Conservation (phyloP, 2,888 invertebrate genomes). For the Lamellibrachia satsuma region DNA sequence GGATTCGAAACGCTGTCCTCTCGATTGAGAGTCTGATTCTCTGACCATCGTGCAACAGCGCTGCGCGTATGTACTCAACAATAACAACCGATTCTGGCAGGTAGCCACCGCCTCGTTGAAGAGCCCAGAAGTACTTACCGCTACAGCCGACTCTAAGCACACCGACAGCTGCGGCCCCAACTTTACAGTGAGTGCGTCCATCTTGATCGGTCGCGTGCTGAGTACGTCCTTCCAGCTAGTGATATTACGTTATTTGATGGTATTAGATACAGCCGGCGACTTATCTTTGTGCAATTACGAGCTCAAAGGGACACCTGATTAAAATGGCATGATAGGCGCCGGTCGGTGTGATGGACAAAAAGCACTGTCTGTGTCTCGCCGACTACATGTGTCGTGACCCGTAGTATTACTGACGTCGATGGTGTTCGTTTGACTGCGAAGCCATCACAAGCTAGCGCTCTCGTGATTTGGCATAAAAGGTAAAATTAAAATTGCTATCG, state of each 20-base stretch:
- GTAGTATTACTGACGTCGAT: neutral
- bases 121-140: neutral
- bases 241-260: constrained; percentile 17
- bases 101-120: neutral
- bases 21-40: too few species aligned
- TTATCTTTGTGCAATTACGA: neutral
- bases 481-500: neutral
- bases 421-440: neutral
- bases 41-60: neutral
- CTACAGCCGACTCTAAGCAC: neutral
- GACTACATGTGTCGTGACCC: neutral
- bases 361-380: neutral
- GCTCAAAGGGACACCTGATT: constrained; percentile 17
- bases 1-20: too few species aligned
- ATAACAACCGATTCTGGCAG: neutral
- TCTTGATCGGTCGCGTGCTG: neutral
- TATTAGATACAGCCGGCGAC: constrained; percentile 12
- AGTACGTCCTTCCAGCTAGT: neutral
- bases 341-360: neutral
- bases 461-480: neutral
- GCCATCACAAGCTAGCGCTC: neutral
- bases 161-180: neutral
- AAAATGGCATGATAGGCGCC: neutral
- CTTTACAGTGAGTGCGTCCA: neutral
- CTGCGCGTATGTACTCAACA: neutral